These are phyloP conservation scores for Apostichopus japonicus DNA, from an alignment of 35 echinoderm and acorn worm species.

Conservation along the genomic window DNA sequence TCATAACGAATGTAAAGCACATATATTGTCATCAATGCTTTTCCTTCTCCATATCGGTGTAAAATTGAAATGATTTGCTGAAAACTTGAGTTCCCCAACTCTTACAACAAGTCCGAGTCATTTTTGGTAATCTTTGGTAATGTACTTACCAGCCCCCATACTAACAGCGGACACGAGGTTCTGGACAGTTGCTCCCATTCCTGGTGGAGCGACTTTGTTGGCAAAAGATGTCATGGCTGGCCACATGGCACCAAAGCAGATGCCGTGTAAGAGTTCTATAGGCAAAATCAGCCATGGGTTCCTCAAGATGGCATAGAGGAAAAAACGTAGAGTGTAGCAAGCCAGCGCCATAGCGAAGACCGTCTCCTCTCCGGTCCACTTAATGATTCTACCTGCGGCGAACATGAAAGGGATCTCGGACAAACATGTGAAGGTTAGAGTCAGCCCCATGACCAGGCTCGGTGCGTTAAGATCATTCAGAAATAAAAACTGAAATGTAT, in stretches of 20 bases:
- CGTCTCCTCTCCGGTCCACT: slow-evolving; percentile 57
- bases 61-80: too few relatives aligned
- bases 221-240: slow-evolving; percentile 64
- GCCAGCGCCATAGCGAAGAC: slow-evolving; percentile 62
- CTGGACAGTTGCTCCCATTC: slow-evolving; percentile 67
- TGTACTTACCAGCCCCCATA: slow-evolving; percentile 81
- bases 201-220: slow-evolving; percentile 63
- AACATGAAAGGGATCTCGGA: slow-evolving; percentile 80
- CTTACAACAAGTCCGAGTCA: too few relatives aligned
- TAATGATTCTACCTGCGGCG: slow-evolving; percentile 65
- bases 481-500: slow-evolving; percentile 72
- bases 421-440: slow-evolving; percentile 66
- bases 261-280: slow-evolving; percentile 75
- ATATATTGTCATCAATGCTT: too few relatives aligned
- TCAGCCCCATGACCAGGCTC: slow-evolving; percentile 71
- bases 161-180: slow-evolving; percentile 73
- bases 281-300: slow-evolving; percentile 74
- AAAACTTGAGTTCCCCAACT: too few relatives aligned
- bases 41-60: too few relatives aligned
- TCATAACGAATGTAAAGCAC: too few relatives aligned
- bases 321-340: slow-evolving; percentile 68
- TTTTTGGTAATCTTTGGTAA: too few relatives aligned
- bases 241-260: slow-evolving; percentile 75
- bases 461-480: slow-evolving; percentile 62
- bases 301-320: slow-evolving; percentile 61